Percentiles rank a stretch among this genome's conserved stretches.
Conservation (phyloP, 2,888 invertebrate genomes). For the Caenorhabditis panamensis region DNA sequence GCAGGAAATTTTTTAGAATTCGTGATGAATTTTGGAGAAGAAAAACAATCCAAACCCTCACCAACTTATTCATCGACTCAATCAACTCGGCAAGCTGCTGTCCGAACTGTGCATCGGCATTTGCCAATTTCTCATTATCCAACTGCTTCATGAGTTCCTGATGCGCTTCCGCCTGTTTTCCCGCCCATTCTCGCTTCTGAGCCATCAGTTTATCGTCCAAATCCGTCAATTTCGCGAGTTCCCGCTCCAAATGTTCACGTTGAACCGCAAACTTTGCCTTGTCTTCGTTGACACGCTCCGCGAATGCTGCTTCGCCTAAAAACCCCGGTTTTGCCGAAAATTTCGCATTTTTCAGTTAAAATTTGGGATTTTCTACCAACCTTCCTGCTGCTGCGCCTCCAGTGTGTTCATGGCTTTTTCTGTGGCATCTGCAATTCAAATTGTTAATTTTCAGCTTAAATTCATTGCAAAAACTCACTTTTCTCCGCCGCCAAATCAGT, state of each 20-base stretch:
- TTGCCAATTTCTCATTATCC: slow-evolving; percentile 11
- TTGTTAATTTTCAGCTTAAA: not conserved
- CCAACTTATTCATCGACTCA: slow-evolving; percentile 41
- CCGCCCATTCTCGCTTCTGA: slow-evolving; percentile 17
- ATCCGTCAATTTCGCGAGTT: slow-evolving; percentile 16
- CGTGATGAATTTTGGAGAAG: too few species aligned
- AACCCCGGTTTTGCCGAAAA: not conserved
- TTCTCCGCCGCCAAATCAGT: slow-evolving; percentile 10
- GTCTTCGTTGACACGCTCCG: slow-evolving; percentile 37
- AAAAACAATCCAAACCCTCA: not conserved
- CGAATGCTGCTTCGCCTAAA: slow-evolving; percentile 22
- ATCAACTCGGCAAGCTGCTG: slow-evolving; percentile 29
- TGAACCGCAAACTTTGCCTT: slow-evolving; percentile 31
- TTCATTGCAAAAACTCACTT: slow-evolving; percentile 14
- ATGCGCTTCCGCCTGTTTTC: slow-evolving; percentile 18
- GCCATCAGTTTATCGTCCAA: slow-evolving; percentile 25
- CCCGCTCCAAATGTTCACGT: slow-evolving; percentile 20
- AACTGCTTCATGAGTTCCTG: slow-evolving; percentile 28
- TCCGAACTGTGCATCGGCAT: slow-evolving; percentile 17
- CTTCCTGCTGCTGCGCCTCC: slow-evolving; percentile 29
- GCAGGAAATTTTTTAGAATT: too few species aligned
- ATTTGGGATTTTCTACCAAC: too few species aligned
- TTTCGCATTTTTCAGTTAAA: too few species aligned
- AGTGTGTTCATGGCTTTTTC: slow-evolving; percentile 33
- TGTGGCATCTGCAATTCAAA: slow-evolving; percentile 25